phyloP scores from a whole-genome alignment of 2,888 invertebrate species.

The Boloria euphrosyne region DNA sequence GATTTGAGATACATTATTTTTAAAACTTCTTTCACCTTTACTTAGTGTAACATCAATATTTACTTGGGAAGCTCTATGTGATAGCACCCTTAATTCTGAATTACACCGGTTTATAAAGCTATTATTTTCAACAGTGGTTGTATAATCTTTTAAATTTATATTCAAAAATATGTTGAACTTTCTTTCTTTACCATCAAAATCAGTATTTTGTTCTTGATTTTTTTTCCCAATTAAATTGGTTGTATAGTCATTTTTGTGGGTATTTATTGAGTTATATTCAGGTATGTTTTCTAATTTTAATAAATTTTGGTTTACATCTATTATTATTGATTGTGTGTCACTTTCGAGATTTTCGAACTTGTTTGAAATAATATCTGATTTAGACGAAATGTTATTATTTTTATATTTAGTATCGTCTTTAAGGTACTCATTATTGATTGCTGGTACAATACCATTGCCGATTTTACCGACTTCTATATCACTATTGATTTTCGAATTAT shows the following conservation, averaged over 20 bases:
- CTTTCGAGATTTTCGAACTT: not conserved
- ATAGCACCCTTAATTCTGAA: conserved; percentile 39
- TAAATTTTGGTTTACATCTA: not conserved
- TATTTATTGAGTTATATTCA: not conserved
- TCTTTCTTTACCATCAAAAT: conserved; percentile 51
- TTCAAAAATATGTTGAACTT: conserved; percentile 57
- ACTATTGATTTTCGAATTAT: too few species aligned
- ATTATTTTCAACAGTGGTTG: conserved; percentile 32
- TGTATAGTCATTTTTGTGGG: not conserved
- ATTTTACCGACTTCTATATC: too few species aligned
- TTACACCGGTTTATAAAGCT: conserved; percentile 26
- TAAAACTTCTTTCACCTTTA: conserved; percentile 26
- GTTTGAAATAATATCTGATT: not conserved
- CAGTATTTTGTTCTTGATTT: conserved; percentile 33
- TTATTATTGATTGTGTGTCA: not conserved
- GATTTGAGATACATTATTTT: not conserved
- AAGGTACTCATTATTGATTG: not conserved
- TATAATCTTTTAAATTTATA: conserved; percentile 52
- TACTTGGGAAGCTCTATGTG: conserved; percentile 49
- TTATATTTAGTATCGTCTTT: conserved; percentile 11
- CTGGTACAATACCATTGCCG: not conserved
- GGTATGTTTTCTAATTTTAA: not conserved
- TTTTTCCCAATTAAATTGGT: not conserved
- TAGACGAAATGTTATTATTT: not conserved
- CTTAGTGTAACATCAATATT: conserved; percentile 43